phyloP scores from a whole-genome alignment of 2,888 invertebrate genomes.

The Allacma fusca region DNA sequence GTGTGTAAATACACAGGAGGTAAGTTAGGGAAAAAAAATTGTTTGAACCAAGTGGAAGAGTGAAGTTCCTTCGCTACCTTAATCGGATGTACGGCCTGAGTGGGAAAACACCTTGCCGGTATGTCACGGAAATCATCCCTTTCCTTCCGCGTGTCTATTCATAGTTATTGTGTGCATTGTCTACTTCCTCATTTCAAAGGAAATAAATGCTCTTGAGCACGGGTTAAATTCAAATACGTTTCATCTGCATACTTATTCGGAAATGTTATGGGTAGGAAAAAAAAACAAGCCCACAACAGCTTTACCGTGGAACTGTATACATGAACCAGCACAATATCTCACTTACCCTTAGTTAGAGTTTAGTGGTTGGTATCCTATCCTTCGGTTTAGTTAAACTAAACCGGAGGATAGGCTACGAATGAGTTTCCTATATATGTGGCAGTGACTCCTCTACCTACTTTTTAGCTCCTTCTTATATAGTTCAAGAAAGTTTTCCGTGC shows the following conservation, averaged over 20 bases:
- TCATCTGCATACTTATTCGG: conserved; percentile 6
- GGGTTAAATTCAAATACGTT: conserved; percentile 20
- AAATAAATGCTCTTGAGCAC: conserved; percentile 27
- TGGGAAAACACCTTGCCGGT: conserved; percentile 58
- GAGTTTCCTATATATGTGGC: background rate
- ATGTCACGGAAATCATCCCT: conserved; percentile 57
- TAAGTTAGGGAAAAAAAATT: background rate
- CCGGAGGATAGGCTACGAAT: background rate
- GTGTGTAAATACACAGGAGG: background rate
- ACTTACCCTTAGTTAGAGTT: background rate
- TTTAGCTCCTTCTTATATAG: background rate
- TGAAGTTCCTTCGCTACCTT: conserved; percentile 36
- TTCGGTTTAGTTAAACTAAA: background rate
- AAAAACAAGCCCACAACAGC: too few species aligned
- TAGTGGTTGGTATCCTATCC: background rate
- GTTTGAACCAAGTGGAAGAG: conserved; percentile 9
- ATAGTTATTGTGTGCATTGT: conserved; percentile 38
- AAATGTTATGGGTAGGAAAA: background rate
- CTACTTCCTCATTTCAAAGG: conserved; percentile 40
- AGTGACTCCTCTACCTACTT: background rate
- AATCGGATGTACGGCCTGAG: conserved; percentile 44
- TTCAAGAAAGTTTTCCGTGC: conserved; percentile 20
- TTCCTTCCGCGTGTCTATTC: conserved; percentile 52
- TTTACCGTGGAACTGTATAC: background rate
- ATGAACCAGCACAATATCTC: background rate